Evolutionary conservation across 64 coral and sea anemone species (phyloP), one percentile per base, ranked within the genome.

Genomic region (Porites australiensis): DNA sequence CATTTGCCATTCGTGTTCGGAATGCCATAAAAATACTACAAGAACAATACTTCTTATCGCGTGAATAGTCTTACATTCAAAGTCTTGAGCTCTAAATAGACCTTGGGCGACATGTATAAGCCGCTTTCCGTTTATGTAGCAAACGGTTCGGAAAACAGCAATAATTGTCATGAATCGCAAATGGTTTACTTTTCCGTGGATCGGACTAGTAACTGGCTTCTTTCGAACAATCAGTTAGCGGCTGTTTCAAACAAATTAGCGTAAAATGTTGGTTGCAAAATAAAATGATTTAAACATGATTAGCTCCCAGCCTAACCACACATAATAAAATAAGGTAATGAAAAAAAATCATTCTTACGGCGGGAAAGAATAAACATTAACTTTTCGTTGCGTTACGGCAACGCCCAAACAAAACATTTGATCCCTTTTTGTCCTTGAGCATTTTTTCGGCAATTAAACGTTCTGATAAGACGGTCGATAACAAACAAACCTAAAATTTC

Each of bases 351-450:
- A 50, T 51, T 76, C 50, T 48, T 50, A 6, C 4, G 73, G 44
- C 15, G 14, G 48, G 46, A 84, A 21, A 48, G 5, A 13, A 6
- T 9, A 66, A 65, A 47, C 27, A 65, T 14, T n/a, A 18, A 44
- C 45, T 13, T 12, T 50, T 13, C 11, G 16, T 84, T 51, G 79
- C 79, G 81, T 84, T 68, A 68, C 63, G 58, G 47, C 62, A 46
- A 68, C 81, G 12, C 81, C 81, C 81, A 68, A 84, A 84, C 46
- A 68, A 84, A 62, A 18, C 58, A 82, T 64, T 82, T 82, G 79
- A 60, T 58, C 79, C 15, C 48, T 14, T 37, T 37, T 37, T 37
- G 27, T 37, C 27, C 27, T 37, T 37, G 27, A 84, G 63, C 62
- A 84, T 84, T 53, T 69, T 51, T 68, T 49, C 45, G 62, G 16